A percentile compares a stretch with the other conserved stretches of the same genome.
These are phyloP conservation scores for Incurvaria masculella DNA, from an alignment of 2,888 invertebrate genomes.

Conservation along the genomic window DNA sequence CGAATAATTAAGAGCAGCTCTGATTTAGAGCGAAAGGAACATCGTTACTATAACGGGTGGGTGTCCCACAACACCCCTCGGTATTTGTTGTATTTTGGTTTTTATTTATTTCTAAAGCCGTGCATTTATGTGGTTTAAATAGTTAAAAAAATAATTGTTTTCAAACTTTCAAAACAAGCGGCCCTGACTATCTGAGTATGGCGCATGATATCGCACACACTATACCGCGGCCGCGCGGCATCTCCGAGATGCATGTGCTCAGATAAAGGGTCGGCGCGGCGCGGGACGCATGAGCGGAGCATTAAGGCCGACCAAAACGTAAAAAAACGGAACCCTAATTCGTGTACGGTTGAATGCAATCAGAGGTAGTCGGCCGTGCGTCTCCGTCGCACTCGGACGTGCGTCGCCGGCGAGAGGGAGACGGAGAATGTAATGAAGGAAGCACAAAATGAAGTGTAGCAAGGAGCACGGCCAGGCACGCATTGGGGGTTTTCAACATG, in stretches of 20 bases:
- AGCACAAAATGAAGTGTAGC: constrained; percentile 47
- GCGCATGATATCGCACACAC: no score
- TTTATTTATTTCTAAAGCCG: no score
- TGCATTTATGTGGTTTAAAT: no score
- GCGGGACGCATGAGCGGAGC: constrained; percentile 49
- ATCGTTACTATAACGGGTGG: no score
- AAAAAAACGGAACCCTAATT: constrained; percentile 43
- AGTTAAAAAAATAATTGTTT: no score
- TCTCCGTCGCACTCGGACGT: constrained; percentile 20
- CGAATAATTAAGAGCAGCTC: no score
- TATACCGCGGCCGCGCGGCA: background rate
- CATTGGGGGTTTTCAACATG: constrained; percentile 25
- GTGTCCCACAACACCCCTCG: no score
- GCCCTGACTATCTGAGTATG: no score
- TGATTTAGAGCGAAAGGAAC: no score
- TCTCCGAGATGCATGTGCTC: constrained; percentile 39
- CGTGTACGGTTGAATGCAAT: constrained; percentile 52
- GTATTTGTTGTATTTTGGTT: no score
- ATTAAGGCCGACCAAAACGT: constrained; percentile 27
- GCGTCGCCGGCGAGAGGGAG: constrained; percentile 21
- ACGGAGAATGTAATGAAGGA: constrained; percentile 32
- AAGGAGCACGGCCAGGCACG: constrained; percentile 38
- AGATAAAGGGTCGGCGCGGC: constrained; percentile 52
- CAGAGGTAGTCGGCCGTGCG: constrained; percentile 43
- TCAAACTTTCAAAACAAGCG: no score